phyloP scores from a whole-genome alignment of 2,113 vertebrate species.

The Lamprotornis superbus region DNA sequence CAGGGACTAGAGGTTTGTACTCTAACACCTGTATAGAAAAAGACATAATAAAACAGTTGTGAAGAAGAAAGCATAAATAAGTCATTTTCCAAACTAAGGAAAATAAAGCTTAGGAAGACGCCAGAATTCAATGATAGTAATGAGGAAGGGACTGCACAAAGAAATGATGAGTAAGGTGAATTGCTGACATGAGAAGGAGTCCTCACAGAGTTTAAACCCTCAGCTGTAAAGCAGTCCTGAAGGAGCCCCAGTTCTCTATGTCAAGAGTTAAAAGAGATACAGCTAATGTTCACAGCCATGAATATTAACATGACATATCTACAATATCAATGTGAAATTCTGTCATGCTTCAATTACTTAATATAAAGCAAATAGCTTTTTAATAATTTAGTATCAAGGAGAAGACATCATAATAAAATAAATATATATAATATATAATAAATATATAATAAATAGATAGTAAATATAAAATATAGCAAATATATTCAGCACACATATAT shows the following conservation, averaged over 20 bases:
- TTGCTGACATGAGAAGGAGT: background rate
- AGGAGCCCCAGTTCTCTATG: background rate
- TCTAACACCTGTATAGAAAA: background rate
- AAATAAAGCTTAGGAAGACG: background rate
- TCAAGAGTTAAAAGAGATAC: background rate
- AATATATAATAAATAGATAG: background rate
- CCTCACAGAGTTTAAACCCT: background rate
- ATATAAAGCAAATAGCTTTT: background rate
- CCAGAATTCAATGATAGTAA: background rate
- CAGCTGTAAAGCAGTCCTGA: background rate
- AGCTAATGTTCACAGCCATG: background rate
- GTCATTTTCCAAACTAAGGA: background rate
- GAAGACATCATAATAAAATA: background rate
- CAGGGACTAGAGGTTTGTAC: background rate
- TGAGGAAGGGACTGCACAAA: background rate
- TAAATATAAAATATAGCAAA: background rate
- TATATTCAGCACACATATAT: background rate
- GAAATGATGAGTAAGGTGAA: background rate
- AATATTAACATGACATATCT: background rate
- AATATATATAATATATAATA: background rate
- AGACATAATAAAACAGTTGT: background rate
- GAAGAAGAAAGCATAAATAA: background rate
- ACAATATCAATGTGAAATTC: background rate
- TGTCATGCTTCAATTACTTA: rapidly evolving
- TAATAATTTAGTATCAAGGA: background rate